Evolutionary conservation across 2,797 vertebrate genomes (phyloP).

Genomic region (Chaunax sp.): DNA sequence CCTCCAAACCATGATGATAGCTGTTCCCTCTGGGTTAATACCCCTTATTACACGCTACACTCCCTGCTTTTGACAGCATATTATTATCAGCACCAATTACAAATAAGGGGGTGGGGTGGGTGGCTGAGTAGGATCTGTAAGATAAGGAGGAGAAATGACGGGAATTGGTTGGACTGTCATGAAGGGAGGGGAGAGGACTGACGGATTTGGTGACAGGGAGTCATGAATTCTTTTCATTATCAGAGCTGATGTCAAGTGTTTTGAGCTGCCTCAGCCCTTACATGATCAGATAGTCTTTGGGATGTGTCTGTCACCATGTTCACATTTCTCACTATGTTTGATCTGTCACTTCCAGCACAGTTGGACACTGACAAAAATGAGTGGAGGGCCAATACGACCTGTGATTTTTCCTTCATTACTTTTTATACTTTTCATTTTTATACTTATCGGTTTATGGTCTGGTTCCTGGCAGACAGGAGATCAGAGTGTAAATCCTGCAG

Average conservation of each 20-base stretch:
- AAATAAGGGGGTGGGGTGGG: constrained; percentile 28
- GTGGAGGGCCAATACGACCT: neutral
- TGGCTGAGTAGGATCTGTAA: constrained; percentile 22
- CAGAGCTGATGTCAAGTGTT: neutral
- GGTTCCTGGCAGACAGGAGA: constrained; percentile 17
- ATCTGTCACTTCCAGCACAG: constrained; percentile 15
- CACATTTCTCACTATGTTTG: constrained; percentile 3
- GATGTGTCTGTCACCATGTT: constrained; percentile 4
- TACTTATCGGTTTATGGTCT: constrained; percentile 25
- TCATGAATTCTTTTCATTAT: neutral
- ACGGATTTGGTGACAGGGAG: constrained; percentile 11
- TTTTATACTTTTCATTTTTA: constrained; percentile 21
- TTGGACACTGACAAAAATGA: neutral
- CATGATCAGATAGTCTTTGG: constrained; percentile 10
- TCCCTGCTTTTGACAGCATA: constrained; percentile 59
- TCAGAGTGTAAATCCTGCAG: constrained; percentile 24
- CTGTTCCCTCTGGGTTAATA: constrained; percentile 67
- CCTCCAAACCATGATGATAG: constrained; percentile 62
- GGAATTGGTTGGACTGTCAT: constrained; percentile 38
- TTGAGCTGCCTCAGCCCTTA: constrained; percentile 1
- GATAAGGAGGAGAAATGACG: constrained; percentile 34
- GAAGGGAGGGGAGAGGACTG: constrained; percentile 5
- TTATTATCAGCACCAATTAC: constrained; percentile 62
- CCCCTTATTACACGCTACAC: constrained; percentile 62
- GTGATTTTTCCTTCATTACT: constrained; percentile 24